Conservation (phyloP, 2,797 vertebrate species). For the Tiaroga cobitis region DNA sequence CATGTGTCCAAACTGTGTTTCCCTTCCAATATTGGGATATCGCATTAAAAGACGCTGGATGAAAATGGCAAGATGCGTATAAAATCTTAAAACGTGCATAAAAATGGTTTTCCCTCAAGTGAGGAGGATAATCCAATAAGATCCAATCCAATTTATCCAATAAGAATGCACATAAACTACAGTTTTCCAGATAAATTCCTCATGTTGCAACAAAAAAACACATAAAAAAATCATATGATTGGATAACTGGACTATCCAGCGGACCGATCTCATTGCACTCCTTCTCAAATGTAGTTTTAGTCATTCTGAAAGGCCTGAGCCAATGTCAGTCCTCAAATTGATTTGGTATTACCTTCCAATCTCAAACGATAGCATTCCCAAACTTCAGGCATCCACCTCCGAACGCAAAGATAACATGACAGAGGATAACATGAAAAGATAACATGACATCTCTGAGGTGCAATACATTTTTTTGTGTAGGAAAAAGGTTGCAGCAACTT, state of each 20-base stretch:
- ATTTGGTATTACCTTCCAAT: constrained; percentile 9
- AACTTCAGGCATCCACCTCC: neutral
- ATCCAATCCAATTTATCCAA: too few relatives aligned
- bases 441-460: constrained; percentile 10
- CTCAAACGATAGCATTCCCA: neutral
- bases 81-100: neutral
- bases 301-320: neutral
- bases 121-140: neutral
- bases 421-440: constrained; percentile 4
- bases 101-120: neutral
- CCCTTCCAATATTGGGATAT: neutral
- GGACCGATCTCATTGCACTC: neutral
- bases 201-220: neutral
- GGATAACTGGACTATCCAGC: neutral
- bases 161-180: neutral
- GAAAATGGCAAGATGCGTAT: too few relatives aligned
- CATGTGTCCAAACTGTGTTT: neutral
- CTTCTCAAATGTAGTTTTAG: constrained; percentile 5
- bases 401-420: neutral
- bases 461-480: neutral
- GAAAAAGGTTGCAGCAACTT: neutral
- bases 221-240: neutral
- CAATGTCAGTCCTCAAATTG: constrained; percentile 8
- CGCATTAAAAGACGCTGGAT: neutral
- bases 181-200: neutral